Percentiles rank a stretch among this genome's conserved stretches.
Conservation (phyloP, 2,797 vertebrate species). For the Parauchenoglanis ngamensis region DNA sequence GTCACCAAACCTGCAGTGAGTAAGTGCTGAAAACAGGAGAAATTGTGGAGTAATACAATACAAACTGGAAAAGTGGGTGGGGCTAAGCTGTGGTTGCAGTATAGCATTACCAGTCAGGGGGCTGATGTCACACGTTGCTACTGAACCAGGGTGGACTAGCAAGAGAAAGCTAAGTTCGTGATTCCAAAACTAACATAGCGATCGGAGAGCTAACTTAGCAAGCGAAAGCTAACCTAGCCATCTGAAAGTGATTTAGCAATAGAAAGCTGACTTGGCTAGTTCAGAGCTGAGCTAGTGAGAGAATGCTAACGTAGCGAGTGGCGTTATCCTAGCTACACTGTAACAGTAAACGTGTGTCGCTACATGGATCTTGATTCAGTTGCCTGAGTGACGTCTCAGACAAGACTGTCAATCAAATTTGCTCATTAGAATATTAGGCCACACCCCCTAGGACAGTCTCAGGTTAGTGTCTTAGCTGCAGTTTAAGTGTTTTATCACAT, state of each 20-base stretch:
- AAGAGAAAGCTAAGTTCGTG: not conserved
- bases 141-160: not conserved
- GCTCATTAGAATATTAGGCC: constrained; percentile 5
- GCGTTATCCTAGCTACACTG: not conserved
- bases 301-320: not conserved
- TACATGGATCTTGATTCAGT: not conserved
- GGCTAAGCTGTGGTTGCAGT: not conserved
- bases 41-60: not conserved
- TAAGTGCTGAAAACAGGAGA: not conserved
- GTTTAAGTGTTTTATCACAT: not conserved
- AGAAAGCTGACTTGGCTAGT: not conserved
- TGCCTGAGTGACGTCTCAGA: not conserved
- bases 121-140: not conserved
- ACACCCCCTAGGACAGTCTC: not conserved
- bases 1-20: not conserved
- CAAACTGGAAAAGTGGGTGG: not conserved
- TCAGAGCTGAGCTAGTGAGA: not conserved
- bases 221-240: not conserved
- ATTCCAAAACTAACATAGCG: not conserved
- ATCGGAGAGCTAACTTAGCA: not conserved
- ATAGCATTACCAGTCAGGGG: not conserved
- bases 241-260: too few relatives aligned
- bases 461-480: too few relatives aligned
- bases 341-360: not conserved
- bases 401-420: not conserved